phyloP scores from a whole-genome alignment of 1,140 invertebrate species.

The Cylas formicarius region DNA sequence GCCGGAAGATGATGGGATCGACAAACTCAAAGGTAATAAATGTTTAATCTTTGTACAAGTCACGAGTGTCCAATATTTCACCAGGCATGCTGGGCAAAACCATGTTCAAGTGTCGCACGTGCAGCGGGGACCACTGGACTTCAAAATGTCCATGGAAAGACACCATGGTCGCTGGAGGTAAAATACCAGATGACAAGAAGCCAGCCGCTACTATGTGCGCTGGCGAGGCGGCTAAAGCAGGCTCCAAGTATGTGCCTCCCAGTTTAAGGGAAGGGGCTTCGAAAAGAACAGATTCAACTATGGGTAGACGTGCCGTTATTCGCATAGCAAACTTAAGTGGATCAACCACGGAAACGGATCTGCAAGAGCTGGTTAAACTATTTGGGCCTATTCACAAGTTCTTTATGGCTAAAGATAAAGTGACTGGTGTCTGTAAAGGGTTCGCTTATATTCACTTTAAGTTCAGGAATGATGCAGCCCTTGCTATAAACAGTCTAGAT shows the following conservation, averaged over 20 bases:
- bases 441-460: constrained; percentile 98
- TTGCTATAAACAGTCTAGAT: constrained; percentile 83
- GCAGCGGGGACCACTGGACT: constrained; percentile 96
- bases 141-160: constrained; percentile 96
- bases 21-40: constrained; percentile 56
- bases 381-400: constrained; percentile 84
- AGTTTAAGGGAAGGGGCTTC: constrained; percentile 74
- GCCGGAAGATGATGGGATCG: constrained; percentile 71
- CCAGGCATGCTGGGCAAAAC: constrained; percentile 57
- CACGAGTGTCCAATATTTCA: constrained; percentile 12
- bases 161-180: constrained; percentile 61
- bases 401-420: constrained; percentile 81
- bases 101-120: constrained; percentile 88
- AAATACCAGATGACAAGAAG: constrained; percentile 43
- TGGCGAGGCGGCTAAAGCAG: constrained; percentile 44
- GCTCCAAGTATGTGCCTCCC: constrained; percentile 75
- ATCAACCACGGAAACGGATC: constrained; percentile 87
- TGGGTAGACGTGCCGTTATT: constrained; percentile 73
- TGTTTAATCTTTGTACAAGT: neutral
- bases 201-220: constrained; percentile 9
- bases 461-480: constrained; percentile 78
- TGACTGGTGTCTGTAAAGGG: constrained; percentile 76
- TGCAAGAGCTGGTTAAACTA: constrained; percentile 90
- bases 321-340: constrained; percentile 96
- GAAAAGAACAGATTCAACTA: constrained; percentile 65